These are phyloP conservation scores for Patella depressa DNA, from an alignment of 2,888 invertebrate genomes.

Conservation along the genomic window DNA sequence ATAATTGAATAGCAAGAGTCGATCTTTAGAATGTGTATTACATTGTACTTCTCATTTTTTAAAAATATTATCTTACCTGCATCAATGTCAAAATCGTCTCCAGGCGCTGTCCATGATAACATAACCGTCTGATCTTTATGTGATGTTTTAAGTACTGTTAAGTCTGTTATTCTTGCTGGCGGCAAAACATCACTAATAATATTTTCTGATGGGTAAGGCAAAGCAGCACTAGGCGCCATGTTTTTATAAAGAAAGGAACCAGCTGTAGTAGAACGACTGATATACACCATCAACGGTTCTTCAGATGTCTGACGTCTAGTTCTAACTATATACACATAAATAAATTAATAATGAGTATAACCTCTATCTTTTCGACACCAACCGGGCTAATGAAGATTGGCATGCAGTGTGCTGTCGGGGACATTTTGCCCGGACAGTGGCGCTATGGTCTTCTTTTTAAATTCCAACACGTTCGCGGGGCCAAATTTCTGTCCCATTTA, in stretches of 20 bases:
- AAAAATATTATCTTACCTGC: constrained; percentile 39
- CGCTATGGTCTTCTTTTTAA: too few species aligned
- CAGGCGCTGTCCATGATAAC: constrained; percentile 56
- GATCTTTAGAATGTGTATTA: not conserved
- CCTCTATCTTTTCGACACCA: too few species aligned
- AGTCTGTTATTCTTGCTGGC: constrained; percentile 51
- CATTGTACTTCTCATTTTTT: not conserved
- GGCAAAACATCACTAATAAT: constrained; percentile 34
- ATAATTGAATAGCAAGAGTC: not conserved
- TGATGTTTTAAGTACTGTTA: constrained; percentile 43
- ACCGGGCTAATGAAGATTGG: too few species aligned
- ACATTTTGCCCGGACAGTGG: too few species aligned
- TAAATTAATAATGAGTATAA: too few species aligned
- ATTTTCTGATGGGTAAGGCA: not conserved
- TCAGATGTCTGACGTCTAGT: not conserved
- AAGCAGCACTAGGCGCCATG: constrained; percentile 11
- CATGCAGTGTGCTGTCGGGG: too few species aligned
- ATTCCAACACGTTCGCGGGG: too few species aligned
- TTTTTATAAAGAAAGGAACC: constrained; percentile 19
- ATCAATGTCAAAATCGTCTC: constrained; percentile 51
- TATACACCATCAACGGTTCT: not conserved
- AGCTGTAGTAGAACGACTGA: constrained; percentile 15
- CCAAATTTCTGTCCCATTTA: too few species aligned
- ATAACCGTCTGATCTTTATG: constrained; percentile 41
- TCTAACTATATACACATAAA: not conserved